These are phyloP conservation scores for Pachymerium ferrugineum DNA, from an alignment of 2,888 invertebrate species.

Conservation along the genomic window DNA sequence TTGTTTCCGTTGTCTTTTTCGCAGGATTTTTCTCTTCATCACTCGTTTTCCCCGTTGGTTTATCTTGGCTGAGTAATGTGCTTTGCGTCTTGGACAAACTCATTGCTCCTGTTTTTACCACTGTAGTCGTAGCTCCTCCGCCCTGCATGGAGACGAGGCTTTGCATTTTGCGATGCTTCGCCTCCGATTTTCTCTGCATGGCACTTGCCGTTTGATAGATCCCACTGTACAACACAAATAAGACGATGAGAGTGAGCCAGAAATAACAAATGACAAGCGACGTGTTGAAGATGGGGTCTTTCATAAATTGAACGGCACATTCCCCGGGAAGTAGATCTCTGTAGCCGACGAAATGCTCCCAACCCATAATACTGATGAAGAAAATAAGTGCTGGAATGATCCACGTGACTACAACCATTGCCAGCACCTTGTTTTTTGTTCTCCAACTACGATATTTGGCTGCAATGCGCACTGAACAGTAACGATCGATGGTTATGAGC, in stretches of 20 bases:
- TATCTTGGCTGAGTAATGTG: slow-evolving; percentile 64
- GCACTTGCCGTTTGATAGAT: slow-evolving; percentile 96
- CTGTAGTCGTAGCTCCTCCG: slow-evolving; percentile 49
- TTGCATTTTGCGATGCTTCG: slow-evolving; percentile 91
- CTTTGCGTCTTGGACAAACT: slow-evolving; percentile 66
- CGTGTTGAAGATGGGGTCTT: slow-evolving; percentile 95
- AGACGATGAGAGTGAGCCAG: slow-evolving; percentile 92
- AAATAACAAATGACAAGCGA: slow-evolving; percentile 94
- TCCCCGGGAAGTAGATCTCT: slow-evolving; percentile 78
- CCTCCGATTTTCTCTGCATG: slow-evolving; percentile 95
- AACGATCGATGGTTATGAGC: slow-evolving; percentile 95
- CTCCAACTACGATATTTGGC: slow-evolving; percentile 96
- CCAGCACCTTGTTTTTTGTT: slow-evolving; percentile 84
- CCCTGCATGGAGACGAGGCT: slow-evolving; percentile 66
- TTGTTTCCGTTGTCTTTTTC: slow-evolving; percentile 55
- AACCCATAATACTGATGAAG: slow-evolving; percentile 97
- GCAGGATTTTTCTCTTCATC: slow-evolving; percentile 51
- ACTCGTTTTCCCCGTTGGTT: slow-evolving; percentile 53
- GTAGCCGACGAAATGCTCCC: slow-evolving; percentile 95
- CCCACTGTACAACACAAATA: slow-evolving; percentile 92
- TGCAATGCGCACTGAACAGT: slow-evolving; percentile 92
- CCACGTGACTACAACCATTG: slow-evolving; percentile 96
- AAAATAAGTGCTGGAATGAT: slow-evolving; percentile 92
- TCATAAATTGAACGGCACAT: slow-evolving; percentile 94
- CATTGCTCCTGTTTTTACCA: slow-evolving; percentile 33